Evolutionary conservation across 53 echinoderm and acorn worm genomes (phyloP).

Genomic region (Pentamera pediparva): DNA sequence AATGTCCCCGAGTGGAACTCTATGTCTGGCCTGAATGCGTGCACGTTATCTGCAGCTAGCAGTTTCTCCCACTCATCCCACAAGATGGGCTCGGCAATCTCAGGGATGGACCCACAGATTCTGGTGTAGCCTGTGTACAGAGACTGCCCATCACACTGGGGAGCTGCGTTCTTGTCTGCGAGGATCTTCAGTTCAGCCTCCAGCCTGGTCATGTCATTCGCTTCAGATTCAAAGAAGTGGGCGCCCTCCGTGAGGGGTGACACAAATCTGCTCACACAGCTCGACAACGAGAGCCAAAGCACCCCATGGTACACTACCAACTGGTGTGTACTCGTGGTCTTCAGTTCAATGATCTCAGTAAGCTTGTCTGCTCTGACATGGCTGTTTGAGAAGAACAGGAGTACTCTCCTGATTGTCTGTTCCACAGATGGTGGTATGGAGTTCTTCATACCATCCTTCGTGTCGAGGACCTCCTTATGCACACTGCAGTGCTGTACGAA

Average conservation of each 20-base stretch:
- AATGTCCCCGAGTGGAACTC: background rate
- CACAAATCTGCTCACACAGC: slow-evolving; percentile 4
- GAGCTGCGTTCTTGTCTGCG: background rate
- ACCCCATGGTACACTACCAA: background rate
- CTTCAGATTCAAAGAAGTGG: slow-evolving; percentile 6
- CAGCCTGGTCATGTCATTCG: background rate
- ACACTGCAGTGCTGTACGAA: background rate
- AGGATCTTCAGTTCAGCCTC: slow-evolving; percentile 6
- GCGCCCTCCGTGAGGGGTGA: background rate
- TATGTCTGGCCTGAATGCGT: background rate
- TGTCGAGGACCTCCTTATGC: background rate
- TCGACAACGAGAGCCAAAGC: slow-evolving; percentile 6
- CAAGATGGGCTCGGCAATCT: slow-evolving; percentile 1
- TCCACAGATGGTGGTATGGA: background rate
- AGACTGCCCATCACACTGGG: background rate
- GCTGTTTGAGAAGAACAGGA: slow-evolving; percentile 3
- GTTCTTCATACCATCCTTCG: background rate
- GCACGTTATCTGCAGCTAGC: background rate
- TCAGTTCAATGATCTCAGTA: background rate
- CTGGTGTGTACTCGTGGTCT: background rate
- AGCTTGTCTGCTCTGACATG: slow-evolving; percentile 14
- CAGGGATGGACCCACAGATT: background rate
- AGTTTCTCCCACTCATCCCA: slow-evolving; percentile 9
- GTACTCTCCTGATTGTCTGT: background rate
- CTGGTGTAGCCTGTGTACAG: slow-evolving; percentile 4